Base-by-base conservation (phyloP, 2,797 vertebrate species). In the Pampus argenteus region DNA sequence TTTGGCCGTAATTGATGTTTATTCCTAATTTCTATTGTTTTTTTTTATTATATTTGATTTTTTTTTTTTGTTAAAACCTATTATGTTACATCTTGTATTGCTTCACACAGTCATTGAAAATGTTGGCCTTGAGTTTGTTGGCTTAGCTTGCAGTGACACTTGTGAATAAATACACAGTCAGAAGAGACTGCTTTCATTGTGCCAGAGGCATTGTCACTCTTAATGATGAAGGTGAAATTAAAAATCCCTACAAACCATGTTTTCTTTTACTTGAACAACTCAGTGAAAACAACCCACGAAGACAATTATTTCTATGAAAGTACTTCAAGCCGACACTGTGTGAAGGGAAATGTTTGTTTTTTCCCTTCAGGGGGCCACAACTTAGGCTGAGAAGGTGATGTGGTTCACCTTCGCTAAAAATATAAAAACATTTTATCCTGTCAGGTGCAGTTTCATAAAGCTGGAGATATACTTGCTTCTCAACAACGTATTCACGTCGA, bases 151-250 rank as follows among this genome's bases (percentile, higher is more conserved):
- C 66, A 25, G 51, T 83, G 31, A 66, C 77, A 72, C 81, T 86
- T 77, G 66, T 81, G 82, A 85, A 85, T 88, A 81, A 82, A 89
- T 36, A 71, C 55, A 70, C 70, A 78, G 47, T 78, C 49, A 69
- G 67, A 71, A 78, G 75, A 79, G 72, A 84, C 52, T 8, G 66
- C 65, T 70, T 52, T 48, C 64, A 82, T 78, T 66, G 78, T 85
- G 78, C 78, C 77, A 70, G 58, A 66, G 63, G 74, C 60, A 83
- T 76, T 85, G 82, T 87, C 76, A 44, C 56, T 87, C 31, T 38
- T 60, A 81, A 86, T 75, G 78, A 85, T 82, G 83, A 86, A 86
- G 80, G 82, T 81, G 58, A 91, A 89, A 89, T 84, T 25, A 86
- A 85, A 90, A 85, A 85, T 83, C 62, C 67, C 57, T 75, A 45